phyloP scores from a whole-genome alignment of 2,888 invertebrate species.

The Luperina testacea region DNA sequence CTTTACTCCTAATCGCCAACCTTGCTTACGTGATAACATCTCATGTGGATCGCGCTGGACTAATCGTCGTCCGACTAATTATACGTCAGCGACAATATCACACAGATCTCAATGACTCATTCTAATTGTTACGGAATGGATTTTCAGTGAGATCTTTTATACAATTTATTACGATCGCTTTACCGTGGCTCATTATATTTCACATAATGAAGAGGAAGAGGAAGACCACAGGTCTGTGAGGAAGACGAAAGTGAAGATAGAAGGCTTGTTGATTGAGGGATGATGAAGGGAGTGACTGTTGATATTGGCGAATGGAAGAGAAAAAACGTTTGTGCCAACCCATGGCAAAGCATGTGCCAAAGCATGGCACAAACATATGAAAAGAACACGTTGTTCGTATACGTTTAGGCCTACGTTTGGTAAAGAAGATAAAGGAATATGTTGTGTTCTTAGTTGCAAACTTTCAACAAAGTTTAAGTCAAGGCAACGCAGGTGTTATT shows the following conservation, averaged over 20 bases:
- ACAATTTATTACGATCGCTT: neutral
- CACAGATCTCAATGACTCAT: conserved; percentile 7
- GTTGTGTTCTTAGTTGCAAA: neutral
- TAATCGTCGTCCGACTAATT: conserved; percentile 26
- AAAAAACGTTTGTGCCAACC: neutral
- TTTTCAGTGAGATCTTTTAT: conserved; percentile 1
- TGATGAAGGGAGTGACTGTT: too few species aligned
- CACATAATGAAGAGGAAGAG: neutral
- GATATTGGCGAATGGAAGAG: neutral
- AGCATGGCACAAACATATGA: neutral
- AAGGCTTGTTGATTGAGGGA: neutral
- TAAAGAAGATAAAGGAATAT: neutral
- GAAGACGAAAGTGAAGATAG: neutral
- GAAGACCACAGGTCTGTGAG: neutral
- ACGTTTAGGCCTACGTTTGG: neutral
- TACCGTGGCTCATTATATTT: too few species aligned
- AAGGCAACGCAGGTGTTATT: neutral
- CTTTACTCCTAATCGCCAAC: conserved; percentile 36
- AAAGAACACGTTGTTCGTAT: neutral
- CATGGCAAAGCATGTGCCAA: too few species aligned
- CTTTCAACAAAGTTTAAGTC: neutral
- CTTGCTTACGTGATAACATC: conserved; percentile 45
- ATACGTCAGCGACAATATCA: conserved; percentile 22
- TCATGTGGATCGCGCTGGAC: conserved; percentile 25
- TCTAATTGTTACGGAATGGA: neutral